phyloP scores from a whole-genome alignment of 2,113 vertebrate genomes.

The Hypanus sabinus region DNA sequence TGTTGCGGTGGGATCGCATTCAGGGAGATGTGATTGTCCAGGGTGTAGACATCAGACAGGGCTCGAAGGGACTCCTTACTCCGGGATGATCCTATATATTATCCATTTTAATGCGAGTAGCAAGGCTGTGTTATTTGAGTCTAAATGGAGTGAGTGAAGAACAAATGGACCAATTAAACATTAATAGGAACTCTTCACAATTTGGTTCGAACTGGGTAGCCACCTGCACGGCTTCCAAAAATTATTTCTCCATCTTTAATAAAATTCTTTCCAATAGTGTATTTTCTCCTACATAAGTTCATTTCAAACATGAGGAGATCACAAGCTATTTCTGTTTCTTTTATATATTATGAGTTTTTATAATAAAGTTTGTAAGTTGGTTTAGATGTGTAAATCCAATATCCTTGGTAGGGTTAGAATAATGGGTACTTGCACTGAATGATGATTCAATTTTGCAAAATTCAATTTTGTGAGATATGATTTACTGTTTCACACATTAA shows the following conservation, averaged over 20 bases:
- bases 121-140: neutral
- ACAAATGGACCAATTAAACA: neutral
- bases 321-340: neutral
- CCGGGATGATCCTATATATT: neutral
- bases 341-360: neutral
- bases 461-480: neutral
- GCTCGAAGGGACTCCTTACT: neutral
- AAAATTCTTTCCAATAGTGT: neutral
- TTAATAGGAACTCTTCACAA: neutral
- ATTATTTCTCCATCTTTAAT: neutral
- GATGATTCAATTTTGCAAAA: too few relatives aligned
- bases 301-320: neutral
- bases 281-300: neutral
- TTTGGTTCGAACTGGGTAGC: neutral
- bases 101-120: neutral
- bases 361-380: too few relatives aligned
- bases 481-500: neutral
- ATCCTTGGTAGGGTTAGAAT: neutral
- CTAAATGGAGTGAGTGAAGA: neutral
- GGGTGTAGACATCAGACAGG: too few relatives aligned
- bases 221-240: neutral
- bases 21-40: neutral
- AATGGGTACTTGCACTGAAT: neutral
- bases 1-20: neutral
- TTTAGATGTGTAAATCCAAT: neutral